A percentile compares a stretch with the other conserved stretches of the same genome.
Evolutionary conservation across 2,888 invertebrate species (phyloP).

Genomic region (Catocala sponsa): DNA sequence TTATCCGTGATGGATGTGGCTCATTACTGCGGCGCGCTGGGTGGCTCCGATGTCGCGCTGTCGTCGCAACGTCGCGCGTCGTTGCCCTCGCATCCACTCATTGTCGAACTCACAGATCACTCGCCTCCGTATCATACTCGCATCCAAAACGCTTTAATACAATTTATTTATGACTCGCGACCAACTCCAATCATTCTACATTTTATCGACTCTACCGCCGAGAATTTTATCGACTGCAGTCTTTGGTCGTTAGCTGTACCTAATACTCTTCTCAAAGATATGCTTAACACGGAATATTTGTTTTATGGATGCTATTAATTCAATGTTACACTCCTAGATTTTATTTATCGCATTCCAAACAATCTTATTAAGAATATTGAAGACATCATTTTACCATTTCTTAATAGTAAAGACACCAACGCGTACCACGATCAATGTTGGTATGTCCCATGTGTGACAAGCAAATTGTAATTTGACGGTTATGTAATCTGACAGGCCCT

Average conservation of each 20-base stretch:
- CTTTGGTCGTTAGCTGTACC: slow-evolving; percentile 66
- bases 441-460: slow-evolving; percentile 37
- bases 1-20: slow-evolving; percentile 79
- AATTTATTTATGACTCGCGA: slow-evolving; percentile 78
- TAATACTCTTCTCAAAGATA: slow-evolving; percentile 67
- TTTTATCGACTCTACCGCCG: slow-evolving; percentile 48
- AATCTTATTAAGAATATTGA: too few species aligned
- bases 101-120: slow-evolving; percentile 76
- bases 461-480: slow-evolving; percentile 70
- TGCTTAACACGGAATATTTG: slow-evolving; percentile 70
- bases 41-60: slow-evolving; percentile 63
- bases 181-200: slow-evolving; percentile 32
- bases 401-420: slow-evolving; percentile 6
- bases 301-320: slow-evolving; percentile 76
- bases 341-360: slow-evolving; percentile 62
- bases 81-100: slow-evolving; percentile 62
- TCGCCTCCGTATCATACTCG: slow-evolving; percentile 65
- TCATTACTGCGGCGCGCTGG: slow-evolving; percentile 78
- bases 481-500: slow-evolving; percentile 74
- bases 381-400: slow-evolving; percentile 30
- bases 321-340: slow-evolving; percentile 71
- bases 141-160: slow-evolving; percentile 79
- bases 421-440: slow-evolving; percentile 12
- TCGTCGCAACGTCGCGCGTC: slow-evolving; percentile 54
- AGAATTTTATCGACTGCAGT: slow-evolving; percentile 42